A percentile compares a stretch with the other conserved stretches of the same genome.
Conservation (phyloP, 1,140 invertebrate species). For the Telenomus remus region DNA sequence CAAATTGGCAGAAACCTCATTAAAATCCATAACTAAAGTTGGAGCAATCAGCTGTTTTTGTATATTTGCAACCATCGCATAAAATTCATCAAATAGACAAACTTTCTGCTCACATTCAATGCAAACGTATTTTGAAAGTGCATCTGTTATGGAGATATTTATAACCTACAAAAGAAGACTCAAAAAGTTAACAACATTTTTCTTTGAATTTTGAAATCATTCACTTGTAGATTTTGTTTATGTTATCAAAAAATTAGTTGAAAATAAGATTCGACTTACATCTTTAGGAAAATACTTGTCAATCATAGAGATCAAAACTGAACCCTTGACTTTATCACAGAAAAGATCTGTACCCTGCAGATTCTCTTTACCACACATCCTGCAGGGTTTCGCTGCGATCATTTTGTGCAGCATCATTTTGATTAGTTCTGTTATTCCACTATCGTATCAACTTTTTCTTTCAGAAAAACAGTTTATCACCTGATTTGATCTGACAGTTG, state of each 20-base stretch:
- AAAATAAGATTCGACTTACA: slow-evolving; percentile 56
- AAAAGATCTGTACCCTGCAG: slow-evolving; percentile 68
- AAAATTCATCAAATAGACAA: slow-evolving; percentile 70
- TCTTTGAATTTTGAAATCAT: too few relatives aligned
- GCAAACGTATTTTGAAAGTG: slow-evolving; percentile 69
- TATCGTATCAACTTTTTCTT: too few relatives aligned
- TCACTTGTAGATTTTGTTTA: too few relatives aligned
- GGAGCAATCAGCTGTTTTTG: slow-evolving; percentile 68
- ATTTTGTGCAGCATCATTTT: slow-evolving; percentile 69
- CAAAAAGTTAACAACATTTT: not conserved
- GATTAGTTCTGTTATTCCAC: not conserved
- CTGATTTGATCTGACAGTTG: slow-evolving; percentile 1
- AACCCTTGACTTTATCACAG: slow-evolving; percentile 68
- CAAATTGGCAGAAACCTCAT: slow-evolving; percentile 60
- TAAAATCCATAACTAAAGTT: slow-evolving; percentile 68
- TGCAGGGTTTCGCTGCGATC: slow-evolving; percentile 62
- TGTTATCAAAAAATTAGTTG: not conserved
- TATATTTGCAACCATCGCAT: slow-evolving; percentile 68
- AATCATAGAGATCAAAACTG: slow-evolving; percentile 67
- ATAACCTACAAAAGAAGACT: slow-evolving; percentile 62
- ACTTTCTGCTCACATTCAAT: slow-evolving; percentile 70
- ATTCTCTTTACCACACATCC: slow-evolving; percentile 71
- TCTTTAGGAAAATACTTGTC: slow-evolving; percentile 71
- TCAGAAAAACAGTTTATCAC: too few relatives aligned
- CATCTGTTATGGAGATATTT: slow-evolving; percentile 65